phyloP scores from a whole-genome alignment of 64 coral and sea anemone species.

The Pocillopora verrucosa region DNA sequence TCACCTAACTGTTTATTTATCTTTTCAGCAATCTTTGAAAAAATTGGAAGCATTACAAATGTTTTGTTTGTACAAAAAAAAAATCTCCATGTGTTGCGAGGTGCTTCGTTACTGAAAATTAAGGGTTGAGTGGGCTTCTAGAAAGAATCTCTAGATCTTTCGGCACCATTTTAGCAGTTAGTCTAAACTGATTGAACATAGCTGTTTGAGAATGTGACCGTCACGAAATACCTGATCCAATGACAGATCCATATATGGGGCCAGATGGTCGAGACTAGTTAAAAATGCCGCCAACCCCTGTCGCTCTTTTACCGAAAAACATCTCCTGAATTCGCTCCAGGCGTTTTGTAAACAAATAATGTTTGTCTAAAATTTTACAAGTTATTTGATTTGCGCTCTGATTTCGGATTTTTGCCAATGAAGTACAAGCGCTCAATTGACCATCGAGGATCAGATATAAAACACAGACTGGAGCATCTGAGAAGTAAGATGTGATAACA shows the following conservation, averaged over 20 bases:
- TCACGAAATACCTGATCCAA: neutral
- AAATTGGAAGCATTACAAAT: neutral
- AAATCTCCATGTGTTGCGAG: neutral
- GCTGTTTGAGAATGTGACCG: neutral
- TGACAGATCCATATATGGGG: neutral
- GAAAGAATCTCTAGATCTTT: neutral
- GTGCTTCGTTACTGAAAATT: neutral
- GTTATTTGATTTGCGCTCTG: neutral
- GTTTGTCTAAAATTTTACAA: neutral
- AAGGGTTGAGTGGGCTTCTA: neutral
- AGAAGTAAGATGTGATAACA: neutral
- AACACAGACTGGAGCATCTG: neutral
- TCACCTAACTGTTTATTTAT: neutral
- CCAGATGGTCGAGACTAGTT: neutral
- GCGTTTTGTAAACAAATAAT: constrained; percentile 17
- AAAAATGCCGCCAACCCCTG: neutral
- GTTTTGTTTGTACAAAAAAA: neutral
- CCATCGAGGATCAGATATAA: neutral
- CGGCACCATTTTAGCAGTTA: constrained; percentile 4
- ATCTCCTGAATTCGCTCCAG: neutral
- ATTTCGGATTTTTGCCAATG: neutral
- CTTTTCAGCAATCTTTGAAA: neutral
- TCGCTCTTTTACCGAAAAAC: neutral
- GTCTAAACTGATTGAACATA: neutral
- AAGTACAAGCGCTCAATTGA: neutral